Evolutionary conservation across 1,140 invertebrate genomes (phyloP).

Genomic region (Carposina sasakii): DNA sequence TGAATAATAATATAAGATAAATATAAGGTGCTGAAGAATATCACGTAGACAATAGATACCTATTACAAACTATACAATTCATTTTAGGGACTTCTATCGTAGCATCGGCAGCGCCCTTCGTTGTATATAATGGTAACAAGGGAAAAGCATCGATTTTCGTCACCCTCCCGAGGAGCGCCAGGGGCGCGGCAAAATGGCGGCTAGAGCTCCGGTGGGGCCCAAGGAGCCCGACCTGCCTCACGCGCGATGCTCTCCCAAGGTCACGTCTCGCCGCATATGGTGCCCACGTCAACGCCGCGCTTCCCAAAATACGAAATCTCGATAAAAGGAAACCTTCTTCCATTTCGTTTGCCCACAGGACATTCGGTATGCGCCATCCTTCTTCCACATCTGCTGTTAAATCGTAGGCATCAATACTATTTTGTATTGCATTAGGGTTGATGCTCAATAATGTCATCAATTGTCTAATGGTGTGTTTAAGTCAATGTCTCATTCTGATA

Average conservation of each 20-base stretch:
- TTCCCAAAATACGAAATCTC: slow-evolving; percentile 60
- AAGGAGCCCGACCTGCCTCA: slow-evolving; percentile 55
- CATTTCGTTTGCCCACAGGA: no score
- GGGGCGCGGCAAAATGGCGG: slow-evolving; percentile 58
- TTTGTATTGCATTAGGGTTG: slow-evolving; percentile 36
- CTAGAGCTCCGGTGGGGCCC: slow-evolving; percentile 24
- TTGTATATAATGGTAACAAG: slow-evolving; percentile 42
- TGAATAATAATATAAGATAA: no score
- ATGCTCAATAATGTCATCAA: no score
- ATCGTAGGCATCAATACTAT: slow-evolving; percentile 10
- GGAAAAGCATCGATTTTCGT: slow-evolving; percentile 65
- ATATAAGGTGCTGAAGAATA: no score
- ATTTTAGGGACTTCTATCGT: slow-evolving; percentile 32
- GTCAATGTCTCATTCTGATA: no score
- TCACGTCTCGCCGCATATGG: slow-evolving; percentile 56
- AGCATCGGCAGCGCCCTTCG: slow-evolving; percentile 48
- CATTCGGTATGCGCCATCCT: no score
- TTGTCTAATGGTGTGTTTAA: no score
- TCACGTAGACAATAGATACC: no score
- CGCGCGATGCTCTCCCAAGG: slow-evolving; percentile 51
- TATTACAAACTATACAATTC: no score
- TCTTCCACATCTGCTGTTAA: slow-evolving; percentile 24
- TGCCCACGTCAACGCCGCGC: slow-evolving; percentile 29
- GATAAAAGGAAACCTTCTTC: slow-evolving; percentile 34
- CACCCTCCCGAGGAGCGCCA: slow-evolving; percentile 45